Evolutionary conservation across 2,113 vertebrate species (phyloP), one percentile per base, ranked within the genome.

Genomic region (Lasiurus cinereus): DNA sequence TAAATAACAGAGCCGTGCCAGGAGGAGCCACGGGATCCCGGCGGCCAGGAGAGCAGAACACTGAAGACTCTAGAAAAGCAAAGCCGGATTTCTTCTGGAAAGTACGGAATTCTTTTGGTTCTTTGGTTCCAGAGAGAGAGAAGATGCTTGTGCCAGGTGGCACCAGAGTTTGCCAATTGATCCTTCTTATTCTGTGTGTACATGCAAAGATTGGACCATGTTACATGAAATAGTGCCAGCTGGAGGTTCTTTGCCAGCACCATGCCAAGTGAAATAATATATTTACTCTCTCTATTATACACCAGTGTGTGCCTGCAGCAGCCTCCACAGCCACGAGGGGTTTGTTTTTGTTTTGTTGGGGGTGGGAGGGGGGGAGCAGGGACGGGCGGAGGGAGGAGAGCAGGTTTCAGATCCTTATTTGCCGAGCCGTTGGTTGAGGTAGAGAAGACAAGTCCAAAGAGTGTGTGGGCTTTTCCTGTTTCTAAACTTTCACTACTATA

Each of bases 281-380:
- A 99, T 98, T 98, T 98, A 99, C 98, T 99, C 98, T 98, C 98
- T 98, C 98, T 98, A 98, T 98, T 99, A 99, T 99, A 98, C 98
- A 99, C 99, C 99, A 99, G 99, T 99, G 99, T 99, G 99, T 99
- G 99, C 99, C 99, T 99, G 99, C 99, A 99, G 98, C 98, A 98
- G 99, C 98, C 99, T 98, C 98, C 99, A 99, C 98, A 99, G 98
- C 98, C 98, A 98, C 98, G 97, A 98, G 97, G 98, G 98, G 98
- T 98, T 98, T 98, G 97, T 97, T 98, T 98, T 97, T 95, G 98
- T 98, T 98, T 98, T 91, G 97, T 98, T 97, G 98, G 98, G 98
- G 97, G 98, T 98, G 98, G 98, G 98, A 98, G 98, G 98, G 98
- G 98, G 98, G 98, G 98, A 98, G 98, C 98, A 97, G 98, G 98